Evolutionary conservation across 2,797 vertebrate genomes (phyloP), one percentile per base, ranked within the genome.

Genomic region (Brachyrhaphis roseni): DNA sequence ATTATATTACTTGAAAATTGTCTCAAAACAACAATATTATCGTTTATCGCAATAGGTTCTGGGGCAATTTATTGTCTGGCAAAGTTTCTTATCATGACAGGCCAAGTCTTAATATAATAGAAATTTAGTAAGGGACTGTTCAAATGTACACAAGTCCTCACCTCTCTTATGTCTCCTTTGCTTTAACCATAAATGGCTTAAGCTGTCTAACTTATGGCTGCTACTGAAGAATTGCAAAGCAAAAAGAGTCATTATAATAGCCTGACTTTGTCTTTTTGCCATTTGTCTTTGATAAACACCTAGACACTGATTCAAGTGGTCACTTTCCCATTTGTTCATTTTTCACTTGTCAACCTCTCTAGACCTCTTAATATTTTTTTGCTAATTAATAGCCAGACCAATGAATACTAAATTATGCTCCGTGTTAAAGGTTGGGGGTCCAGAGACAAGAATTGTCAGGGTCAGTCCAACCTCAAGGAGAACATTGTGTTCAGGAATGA

Each of bases 361-460:
- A 88, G 84, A 81, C 88, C 80, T 89, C 76, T 15, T 66, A 85
- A 83, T 83, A 77, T 88, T 82, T 80, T 34, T 83, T 82, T 76
- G 55, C 51, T 85, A 87, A 87, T 90, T 92, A 86, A 86, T 82
- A 78, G 74, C 43, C 74, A 57, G 81, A 80, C 81, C 84, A 90
- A 88, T 86, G 84, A 89, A 89, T 90, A 76, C 75, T 82, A 84
- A 80, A 87, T 89, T 86, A 79, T 83, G 79, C 83, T 88, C 76
- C 43, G 78, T 74, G 77, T 55, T 74, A 66, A 62, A 74, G 59
- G 78, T 31, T 64, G 78, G 51, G 74, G 72, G 74, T 87, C 75
- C 74, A 83, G 74, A 72, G 82, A 79, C 45, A 71, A 57, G 74
- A 86, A 85, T 89, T 76, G 76, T 31, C 74, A 75, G 76, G 79